These are phyloP conservation scores for Tinamus guttatus DNA, from an alignment of 2,113 vertebrate species.

Conservation along the genomic window DNA sequence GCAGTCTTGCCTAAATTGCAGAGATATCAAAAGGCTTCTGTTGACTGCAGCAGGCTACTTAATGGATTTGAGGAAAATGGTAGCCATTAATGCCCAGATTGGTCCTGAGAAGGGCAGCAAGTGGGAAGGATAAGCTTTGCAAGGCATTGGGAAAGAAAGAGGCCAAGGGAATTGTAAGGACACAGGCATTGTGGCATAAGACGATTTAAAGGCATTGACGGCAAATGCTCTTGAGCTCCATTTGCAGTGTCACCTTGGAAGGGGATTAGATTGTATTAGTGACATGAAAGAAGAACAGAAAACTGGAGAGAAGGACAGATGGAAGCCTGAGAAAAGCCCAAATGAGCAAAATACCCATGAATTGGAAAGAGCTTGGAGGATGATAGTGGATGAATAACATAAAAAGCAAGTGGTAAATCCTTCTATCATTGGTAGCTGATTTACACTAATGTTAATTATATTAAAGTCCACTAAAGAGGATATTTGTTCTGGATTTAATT, in stretches of 20 bases:
- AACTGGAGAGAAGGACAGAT: neutral
- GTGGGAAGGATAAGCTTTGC: neutral
- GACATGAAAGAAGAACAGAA: conserved; percentile 36
- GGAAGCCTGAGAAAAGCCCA: neutral
- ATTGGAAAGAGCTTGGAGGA: neutral
- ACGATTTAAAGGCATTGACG: neutral
- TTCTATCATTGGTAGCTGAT: neutral
- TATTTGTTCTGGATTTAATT: conserved; percentile 42
- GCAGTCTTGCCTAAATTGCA: neutral
- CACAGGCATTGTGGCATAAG: neutral
- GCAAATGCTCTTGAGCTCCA: neutral
- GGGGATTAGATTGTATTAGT: conserved; percentile 44
- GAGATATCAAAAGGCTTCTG: neutral
- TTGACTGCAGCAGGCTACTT: neutral
- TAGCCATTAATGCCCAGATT: neutral
- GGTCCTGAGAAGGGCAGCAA: neutral
- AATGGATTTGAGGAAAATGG: neutral
- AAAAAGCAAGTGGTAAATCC: neutral
- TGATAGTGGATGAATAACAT: neutral
- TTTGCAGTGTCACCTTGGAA: conserved; percentile 51
- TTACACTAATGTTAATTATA: neutral
- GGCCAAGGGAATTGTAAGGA: neutral
- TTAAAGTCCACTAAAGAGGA: neutral
- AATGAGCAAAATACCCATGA: neutral
- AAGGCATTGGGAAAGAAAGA: neutral